These are phyloP conservation scores for Myoxocephalus aenaeus DNA, from an alignment of 2,797 vertebrate genomes.

Conservation along the genomic window DNA sequence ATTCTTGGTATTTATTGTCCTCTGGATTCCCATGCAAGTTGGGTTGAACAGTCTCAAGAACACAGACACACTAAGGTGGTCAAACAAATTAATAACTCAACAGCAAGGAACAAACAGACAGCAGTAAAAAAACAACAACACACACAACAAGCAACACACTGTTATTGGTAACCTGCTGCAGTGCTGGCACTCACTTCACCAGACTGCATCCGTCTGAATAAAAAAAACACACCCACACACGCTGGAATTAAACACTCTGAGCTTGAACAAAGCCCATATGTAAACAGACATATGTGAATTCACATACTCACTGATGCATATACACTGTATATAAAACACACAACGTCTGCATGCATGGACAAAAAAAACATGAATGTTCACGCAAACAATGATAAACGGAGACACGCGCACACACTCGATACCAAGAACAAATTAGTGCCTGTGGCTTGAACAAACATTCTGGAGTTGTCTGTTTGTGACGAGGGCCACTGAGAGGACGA, in stretches of 20 bases:
- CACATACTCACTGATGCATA: slow-evolving; percentile 35
- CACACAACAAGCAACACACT: slow-evolving; percentile 56
- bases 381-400: slow-evolving; percentile 32
- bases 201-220: slow-evolving; percentile 68
- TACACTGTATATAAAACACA: slow-evolving; percentile 30
- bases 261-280: slow-evolving; percentile 62
- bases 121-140: slow-evolving; percentile 26
- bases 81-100: slow-evolving; percentile 66
- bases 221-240: slow-evolving; percentile 75
- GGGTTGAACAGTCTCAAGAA: slow-evolving; percentile 42
- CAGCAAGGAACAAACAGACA: slow-evolving; percentile 59
- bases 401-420: slow-evolving; percentile 41
- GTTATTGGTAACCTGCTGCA: slow-evolving; percentile 73
- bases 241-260: slow-evolving; percentile 62
- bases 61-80: slow-evolving; percentile 71
- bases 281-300: slow-evolving; percentile 45
- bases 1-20: slow-evolving; percentile 23
- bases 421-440: slow-evolving; percentile 62
- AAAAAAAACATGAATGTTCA: slow-evolving; percentile 25
- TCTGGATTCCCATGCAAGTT: slow-evolving; percentile 37
- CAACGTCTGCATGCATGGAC: slow-evolving; percentile 21
- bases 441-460: slow-evolving; percentile 57
- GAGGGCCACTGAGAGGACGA: slow-evolving; percentile 68
- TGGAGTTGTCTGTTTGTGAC: slow-evolving; percentile 55
- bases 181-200: slow-evolving; percentile 76